These are phyloP conservation scores for Oasisia sp. DNA, from an alignment of 2,888 invertebrate species.

Conservation along the genomic window DNA sequence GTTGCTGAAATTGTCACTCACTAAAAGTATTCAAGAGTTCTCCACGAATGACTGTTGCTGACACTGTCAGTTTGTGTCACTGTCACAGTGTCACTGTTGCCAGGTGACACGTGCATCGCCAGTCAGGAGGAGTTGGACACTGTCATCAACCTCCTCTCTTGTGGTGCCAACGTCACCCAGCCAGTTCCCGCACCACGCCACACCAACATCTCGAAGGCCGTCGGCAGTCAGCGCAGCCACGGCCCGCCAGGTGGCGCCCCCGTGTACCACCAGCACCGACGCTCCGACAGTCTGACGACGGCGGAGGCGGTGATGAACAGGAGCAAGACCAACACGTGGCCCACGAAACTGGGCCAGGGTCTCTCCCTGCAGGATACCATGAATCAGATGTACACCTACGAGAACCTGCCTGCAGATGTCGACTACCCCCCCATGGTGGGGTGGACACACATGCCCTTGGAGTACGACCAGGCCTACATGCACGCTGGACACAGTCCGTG, in stretches of 20 bases:
- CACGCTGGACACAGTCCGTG: background rate
- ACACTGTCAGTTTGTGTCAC: background rate
- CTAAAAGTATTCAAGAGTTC: background rate
- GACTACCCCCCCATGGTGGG: background rate
- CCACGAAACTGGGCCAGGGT: conserved; percentile 7
- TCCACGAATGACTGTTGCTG: background rate
- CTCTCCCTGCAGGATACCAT: background rate
- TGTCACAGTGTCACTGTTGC: background rate
- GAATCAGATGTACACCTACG: background rate
- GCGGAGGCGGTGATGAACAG: background rate
- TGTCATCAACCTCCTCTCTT: conserved; percentile 59
- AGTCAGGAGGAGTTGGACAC: conserved; percentile 60
- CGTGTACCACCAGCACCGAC: background rate
- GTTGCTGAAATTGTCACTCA: background rate
- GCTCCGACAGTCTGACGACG: conserved; percentile 18
- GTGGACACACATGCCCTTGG: background rate
- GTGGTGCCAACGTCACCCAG: conserved; percentile 31
- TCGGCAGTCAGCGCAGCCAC: background rate
- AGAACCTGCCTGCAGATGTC: background rate
- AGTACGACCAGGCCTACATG: background rate
- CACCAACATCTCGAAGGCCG: background rate
- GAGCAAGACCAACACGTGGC: conserved; percentile 35
- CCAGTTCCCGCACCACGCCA: conserved; percentile 28
- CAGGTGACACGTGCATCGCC: conserved; percentile 45
- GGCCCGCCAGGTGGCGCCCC: background rate